A percentile compares a stretch with the other conserved stretches of the same genome.
phyloP scores from a whole-genome alignment of 2,797 vertebrate genomes.

The Anabacerthia variegaticeps region DNA sequence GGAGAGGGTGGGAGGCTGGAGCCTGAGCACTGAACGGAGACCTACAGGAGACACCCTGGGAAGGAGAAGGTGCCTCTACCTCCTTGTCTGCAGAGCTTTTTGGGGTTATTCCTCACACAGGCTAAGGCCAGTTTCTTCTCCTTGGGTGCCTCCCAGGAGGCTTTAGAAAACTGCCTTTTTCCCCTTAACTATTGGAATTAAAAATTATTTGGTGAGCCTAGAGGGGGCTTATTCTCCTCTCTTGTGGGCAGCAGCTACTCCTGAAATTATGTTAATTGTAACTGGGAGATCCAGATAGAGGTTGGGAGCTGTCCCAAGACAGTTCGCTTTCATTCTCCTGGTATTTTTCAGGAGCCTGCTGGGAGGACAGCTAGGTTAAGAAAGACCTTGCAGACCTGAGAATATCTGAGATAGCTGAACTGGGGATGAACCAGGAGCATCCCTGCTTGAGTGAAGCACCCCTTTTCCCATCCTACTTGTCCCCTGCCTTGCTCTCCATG shows the following conservation, averaged over 20 bases:
- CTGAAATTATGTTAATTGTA: constrained; percentile 25
- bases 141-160: neutral
- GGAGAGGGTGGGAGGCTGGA: neutral
- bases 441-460: neutral
- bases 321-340: neutral
- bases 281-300: neutral
- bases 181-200: neutral
- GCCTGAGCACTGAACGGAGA: neutral
- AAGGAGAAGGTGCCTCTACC: neutral
- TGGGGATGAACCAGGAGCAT: neutral
- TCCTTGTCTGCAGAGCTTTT: neutral
- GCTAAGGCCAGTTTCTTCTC: neutral
- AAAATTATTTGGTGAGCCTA: neutral
- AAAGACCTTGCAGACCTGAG: neutral
- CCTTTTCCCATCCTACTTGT: neutral
- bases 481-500: neutral
- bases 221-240: neutral
- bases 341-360: neutral
- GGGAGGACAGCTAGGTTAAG: neutral
- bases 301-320: neutral
- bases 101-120: rapidly evolving
- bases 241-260: neutral
- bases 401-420: neutral
- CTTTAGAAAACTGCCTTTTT: neutral
- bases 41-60: neutral